Percentiles rank a stretch among this genome's conserved stretches.
Conservation (phyloP, 2,113 vertebrate genomes). For the Dipodomys spectabilis region DNA sequence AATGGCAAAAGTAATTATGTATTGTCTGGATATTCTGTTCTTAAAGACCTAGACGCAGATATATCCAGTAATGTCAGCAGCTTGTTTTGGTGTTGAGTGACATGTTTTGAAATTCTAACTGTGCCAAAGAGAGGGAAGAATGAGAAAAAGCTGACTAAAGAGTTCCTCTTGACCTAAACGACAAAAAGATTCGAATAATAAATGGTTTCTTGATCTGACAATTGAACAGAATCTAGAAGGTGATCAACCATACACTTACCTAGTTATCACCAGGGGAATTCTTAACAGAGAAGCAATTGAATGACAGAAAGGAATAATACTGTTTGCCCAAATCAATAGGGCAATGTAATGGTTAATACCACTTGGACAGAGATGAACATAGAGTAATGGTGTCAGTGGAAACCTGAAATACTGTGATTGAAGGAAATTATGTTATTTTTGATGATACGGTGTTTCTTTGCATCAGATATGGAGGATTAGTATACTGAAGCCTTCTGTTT, state of each 20-base stretch:
- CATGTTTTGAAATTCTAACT: slow-evolving; percentile 80
- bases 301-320: neutral
- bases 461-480: neutral
- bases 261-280: neutral
- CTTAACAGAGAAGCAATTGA: neutral
- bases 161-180: slow-evolving; percentile 75
- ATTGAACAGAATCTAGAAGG: slow-evolving; percentile 50
- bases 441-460: slow-evolving; percentile 36
- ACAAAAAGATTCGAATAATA: slow-evolving; percentile 51
- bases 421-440: neutral
- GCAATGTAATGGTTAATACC: neutral
- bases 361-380: neutral
- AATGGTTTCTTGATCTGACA: slow-evolving; percentile 55
- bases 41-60: slow-evolving; percentile 74
- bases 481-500: neutral
- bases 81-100: slow-evolving; percentile 78
- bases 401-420: neutral
- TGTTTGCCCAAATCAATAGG: neutral
- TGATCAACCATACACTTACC: slow-evolving; percentile 24
- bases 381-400: neutral
- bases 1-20: slow-evolving; percentile 62
- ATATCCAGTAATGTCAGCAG: slow-evolving; percentile 75
- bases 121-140: slow-evolving; percentile 53
- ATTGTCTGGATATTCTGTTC: slow-evolving; percentile 74
- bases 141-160: slow-evolving; percentile 78